Base-by-base conservation (phyloP, 2,797 vertebrate genomes). In the Pseudomugil gertrudae region DNA sequence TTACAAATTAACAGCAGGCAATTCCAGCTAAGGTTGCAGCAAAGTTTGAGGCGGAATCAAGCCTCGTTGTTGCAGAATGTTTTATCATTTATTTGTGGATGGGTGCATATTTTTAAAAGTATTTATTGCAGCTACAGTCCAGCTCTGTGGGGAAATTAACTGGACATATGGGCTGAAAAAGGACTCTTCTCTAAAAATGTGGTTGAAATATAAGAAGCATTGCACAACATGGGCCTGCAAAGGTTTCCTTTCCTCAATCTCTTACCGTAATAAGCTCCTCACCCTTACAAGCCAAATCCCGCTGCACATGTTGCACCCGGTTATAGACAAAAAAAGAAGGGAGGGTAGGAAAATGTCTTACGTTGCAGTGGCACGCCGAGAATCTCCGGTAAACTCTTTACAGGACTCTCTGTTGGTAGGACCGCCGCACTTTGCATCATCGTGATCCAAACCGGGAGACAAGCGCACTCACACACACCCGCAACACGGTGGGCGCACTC, bases 341-440 rank as follows among this genome's bases (percentile, higher is more conserved):
- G 54, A 21, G 23, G 33, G 56, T 6, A 7, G 2, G 15, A 53
- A 11, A 60, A 54, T 83, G 86, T 91, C 96, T 99, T 98, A 99
- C 97, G 97, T 95, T 97, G 97, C 95, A 98, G 93, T 92, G 97
- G 96, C 93, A 98, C 96, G 90, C 95, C 96, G 81, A 98, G 96
- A 85, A 98, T 96, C 93, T 99, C 97, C 91, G 96, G 96, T 92
- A 97, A 95, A 94, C 95, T 96, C 94, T 98, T 98, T 79, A 95
- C 96, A 78, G 96, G 92, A 92, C 95, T 96, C 94, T 97, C 96
- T 90, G 96, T 93, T 79, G 94, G 90, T 89, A 97, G 94, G 61
- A 95, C 95, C 78, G 96, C 94, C 83, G 97, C 94, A 94, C 96
- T 98, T 95, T 99, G 97, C 97, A 99, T 99, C 96, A 95, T 98